Evolutionary conservation across 2,888 invertebrate genomes (phyloP).

Genomic region (Seira sanloemensis): DNA sequence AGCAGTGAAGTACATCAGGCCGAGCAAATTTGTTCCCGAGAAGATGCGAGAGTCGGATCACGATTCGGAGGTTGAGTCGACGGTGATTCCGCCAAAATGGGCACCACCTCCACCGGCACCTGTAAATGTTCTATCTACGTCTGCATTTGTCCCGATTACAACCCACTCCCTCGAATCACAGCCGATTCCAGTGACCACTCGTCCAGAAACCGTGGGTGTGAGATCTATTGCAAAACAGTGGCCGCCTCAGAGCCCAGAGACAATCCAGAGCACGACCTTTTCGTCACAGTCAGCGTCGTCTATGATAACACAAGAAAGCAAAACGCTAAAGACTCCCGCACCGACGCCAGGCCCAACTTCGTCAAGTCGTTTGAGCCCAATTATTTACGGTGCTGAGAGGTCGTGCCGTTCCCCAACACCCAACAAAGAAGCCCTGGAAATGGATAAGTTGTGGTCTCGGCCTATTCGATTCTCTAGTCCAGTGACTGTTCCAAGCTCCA

Average conservation of each 20-base stretch:
- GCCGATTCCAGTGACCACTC: not conserved
- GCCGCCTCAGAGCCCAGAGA: constrained; percentile 23
- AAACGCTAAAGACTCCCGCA: not conserved
- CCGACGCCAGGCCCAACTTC: not conserved
- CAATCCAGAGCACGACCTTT: not conserved
- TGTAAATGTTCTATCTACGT: constrained; percentile 69
- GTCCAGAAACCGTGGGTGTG: constrained; percentile 23
- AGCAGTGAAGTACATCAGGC: constrained; percentile 77
- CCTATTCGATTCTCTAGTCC: constrained; percentile 65
- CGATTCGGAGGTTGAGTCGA: constrained; percentile 83
- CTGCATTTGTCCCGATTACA: constrained; percentile 79
- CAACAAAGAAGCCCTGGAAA: constrained; percentile 81
- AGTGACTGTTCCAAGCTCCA: constrained; percentile 33
- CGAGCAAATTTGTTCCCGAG: constrained; percentile 82
- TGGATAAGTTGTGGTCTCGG: constrained; percentile 83
- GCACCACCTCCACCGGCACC: constrained; percentile 75
- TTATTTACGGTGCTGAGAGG: constrained; percentile 14
- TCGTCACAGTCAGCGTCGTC: constrained; percentile 16
- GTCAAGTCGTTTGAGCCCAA: constrained; percentile 35
- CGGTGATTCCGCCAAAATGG: constrained; percentile 81
- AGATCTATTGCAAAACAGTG: constrained; percentile 34
- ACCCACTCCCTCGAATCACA: constrained; percentile 19
- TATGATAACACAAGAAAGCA: not conserved
- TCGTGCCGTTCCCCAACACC: constrained; percentile 77
- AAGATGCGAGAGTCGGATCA: constrained; percentile 84